phyloP scores from a whole-genome alignment of 2,888 invertebrate species.

The Bombyx huttoni region DNA sequence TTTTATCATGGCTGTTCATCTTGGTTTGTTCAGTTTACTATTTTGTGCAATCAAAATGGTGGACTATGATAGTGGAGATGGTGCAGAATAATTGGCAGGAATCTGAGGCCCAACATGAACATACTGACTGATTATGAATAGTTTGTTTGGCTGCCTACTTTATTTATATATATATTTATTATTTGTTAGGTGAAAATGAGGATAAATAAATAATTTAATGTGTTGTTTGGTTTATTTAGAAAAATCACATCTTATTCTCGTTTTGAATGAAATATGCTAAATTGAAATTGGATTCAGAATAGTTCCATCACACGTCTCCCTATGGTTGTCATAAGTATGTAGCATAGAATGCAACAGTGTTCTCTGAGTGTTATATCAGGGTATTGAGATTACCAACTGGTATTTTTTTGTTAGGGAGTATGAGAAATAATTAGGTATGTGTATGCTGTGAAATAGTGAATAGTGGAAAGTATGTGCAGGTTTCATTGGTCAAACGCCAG shows the following conservation, averaged over 20 bases:
- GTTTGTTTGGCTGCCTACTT: neutral
- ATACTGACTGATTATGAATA: conserved; percentile 69
- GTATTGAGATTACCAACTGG: too few species aligned
- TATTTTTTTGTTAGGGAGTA: too few species aligned
- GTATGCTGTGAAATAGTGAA: too few species aligned
- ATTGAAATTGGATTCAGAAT: neutral
- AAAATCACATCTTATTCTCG: too few species aligned
- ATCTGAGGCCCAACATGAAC: conserved; percentile 86
- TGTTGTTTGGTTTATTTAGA: neutral
- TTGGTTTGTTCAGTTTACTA: conserved; percentile 80
- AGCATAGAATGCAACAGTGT: too few species aligned
- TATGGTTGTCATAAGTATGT: too few species aligned
- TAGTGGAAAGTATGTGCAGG: too few species aligned
- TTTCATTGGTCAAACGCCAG: too few species aligned
- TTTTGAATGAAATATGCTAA: neutral
- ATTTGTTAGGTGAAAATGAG: neutral
- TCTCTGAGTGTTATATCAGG: too few species aligned
- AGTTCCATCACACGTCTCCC: too few species aligned
- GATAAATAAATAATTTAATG: neutral
- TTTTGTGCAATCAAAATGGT: conserved; percentile 82
- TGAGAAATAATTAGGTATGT: too few species aligned
- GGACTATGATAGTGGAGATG: conserved; percentile 85
- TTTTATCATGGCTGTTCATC: conserved; percentile 90
- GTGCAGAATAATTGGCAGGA: conserved; percentile 91
- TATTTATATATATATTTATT: neutral